Percentiles rank a stretch among this genome's conserved stretches.
phyloP scores from a whole-genome alignment of 1,140 invertebrate species.

The Tetranychus urticae region DNA sequence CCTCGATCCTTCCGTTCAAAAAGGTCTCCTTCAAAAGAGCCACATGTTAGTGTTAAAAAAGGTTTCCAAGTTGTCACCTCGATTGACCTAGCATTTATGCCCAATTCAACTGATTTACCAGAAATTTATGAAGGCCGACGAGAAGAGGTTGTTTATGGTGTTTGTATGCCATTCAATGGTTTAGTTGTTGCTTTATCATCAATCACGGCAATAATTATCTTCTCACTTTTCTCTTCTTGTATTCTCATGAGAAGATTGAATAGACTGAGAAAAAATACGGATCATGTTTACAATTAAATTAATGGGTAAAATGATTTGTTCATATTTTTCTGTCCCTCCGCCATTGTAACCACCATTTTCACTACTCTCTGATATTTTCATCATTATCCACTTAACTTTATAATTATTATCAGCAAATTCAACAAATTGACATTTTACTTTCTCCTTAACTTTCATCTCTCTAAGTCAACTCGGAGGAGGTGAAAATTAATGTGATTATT shows the following conservation, averaged over 20 bases:
- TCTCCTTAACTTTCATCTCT: no score
- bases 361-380: no score
- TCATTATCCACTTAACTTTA: no score
- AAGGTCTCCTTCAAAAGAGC: conserved; percentile 30
- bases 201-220: background rate
- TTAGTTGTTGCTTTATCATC: conserved; percentile 37
- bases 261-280: background rate
- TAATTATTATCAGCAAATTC: no score
- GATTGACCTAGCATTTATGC: conserved; percentile 64
- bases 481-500: no score
- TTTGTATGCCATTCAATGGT: conserved; percentile 62
- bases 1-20: conserved; percentile 23
- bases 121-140: conserved; percentile 44
- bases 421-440: no score
- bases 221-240: background rate
- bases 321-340: no score
- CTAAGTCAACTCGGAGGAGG: no score
- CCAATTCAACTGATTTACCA: conserved; percentile 39
- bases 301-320: no score
- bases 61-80: conserved; percentile 57
- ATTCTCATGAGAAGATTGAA: background rate
- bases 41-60: conserved; percentile 60
- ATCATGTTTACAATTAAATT: no score
- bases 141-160: conserved; percentile 63
- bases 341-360: no score